Evolutionary conservation across 2,888 invertebrate species (phyloP), one percentile per base, ranked within the genome.

Genomic region (Eucera pruinosa): DNA sequence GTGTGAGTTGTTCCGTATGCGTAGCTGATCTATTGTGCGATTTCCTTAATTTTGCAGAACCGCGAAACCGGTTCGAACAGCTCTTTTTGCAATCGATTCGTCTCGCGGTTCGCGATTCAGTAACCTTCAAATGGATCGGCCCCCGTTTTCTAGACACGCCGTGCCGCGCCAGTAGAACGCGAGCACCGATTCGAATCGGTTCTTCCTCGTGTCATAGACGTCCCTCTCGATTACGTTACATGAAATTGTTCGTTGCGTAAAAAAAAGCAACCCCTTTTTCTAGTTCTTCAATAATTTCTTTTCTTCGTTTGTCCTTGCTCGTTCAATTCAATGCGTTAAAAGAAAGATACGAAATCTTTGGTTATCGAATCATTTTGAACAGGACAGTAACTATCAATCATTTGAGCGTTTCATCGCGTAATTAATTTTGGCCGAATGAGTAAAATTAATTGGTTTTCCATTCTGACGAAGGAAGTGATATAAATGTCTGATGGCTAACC

Each of bases 11-110:
- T 65, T 69, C 41, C 54, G 45, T 47, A 74, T 79, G 81, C 82
- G 81, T 84, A 78, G 81, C 69, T 68, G 81, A 82, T 83, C 79
- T 78, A 83, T 84, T 78, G 67, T 48, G 86, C 82, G 83, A 88
- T 86, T 88, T 87, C 72, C 86, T 86, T 86, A 87, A 83, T 78
- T 85, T 84, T 86, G 83, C 85, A 80, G 86, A 87, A 87, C 85
- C 83, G 83, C 82, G 80, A 75, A 85, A 80, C 73, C 75, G 69
- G 78, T 69, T 33, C 62, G 75, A 23, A 33, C 81, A 55, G 64
- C 54, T 87, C n/a, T 88, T 82, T 82, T 82, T 83, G 80, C 81
- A 86, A 88, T 86, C 88, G 80, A 88, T 88, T 88, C 80, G 87
- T 79, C 41, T 48, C 82, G 81, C n/a, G 82, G 30, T 67, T 77